Percentiles rank a stretch among this genome's conserved stretches.
Conservation (phyloP, 2,888 invertebrate genomes). For the Beris chalybata region DNA sequence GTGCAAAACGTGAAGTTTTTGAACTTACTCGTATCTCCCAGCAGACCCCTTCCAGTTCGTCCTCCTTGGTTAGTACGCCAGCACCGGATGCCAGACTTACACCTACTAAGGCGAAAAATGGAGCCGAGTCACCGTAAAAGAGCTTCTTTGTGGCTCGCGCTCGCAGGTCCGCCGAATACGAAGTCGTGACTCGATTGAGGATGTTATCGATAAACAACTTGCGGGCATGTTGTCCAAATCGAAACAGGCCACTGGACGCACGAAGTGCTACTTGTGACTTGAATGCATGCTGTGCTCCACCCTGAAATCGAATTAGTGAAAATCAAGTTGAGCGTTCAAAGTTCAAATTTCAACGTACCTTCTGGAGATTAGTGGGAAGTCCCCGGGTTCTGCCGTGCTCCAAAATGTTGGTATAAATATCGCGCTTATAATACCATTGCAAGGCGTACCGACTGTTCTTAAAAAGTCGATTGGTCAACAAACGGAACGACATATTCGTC, state of each 20-base stretch:
- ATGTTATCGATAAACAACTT: constrained; percentile 71
- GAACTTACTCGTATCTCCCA: constrained; percentile 70
- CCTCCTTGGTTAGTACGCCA: constrained; percentile 73
- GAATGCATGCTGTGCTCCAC: constrained; percentile 32
- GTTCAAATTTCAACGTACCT: constrained; percentile 43
- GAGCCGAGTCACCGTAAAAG: constrained; percentile 69
- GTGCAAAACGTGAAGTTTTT: too few species aligned
- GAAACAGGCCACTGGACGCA: constrained; percentile 54
- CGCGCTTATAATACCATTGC: constrained; percentile 59
- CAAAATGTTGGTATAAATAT: constrained; percentile 59
- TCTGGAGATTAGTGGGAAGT: constrained; percentile 46
- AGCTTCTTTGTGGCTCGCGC: constrained; percentile 65
- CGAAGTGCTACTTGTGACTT: constrained; percentile 37
- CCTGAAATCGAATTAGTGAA: constrained; percentile 3
- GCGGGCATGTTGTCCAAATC: constrained; percentile 65
- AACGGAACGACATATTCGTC: constrained; percentile 61
- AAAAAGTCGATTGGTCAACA: constrained; percentile 59
- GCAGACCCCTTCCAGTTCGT: constrained; percentile 76
- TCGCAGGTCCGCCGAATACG: constrained; percentile 65
- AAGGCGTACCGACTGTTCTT: constrained; percentile 65
- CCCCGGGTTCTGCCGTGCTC: constrained; percentile 52
- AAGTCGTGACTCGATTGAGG: constrained; percentile 68
- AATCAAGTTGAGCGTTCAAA: not conserved
- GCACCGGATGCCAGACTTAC: constrained; percentile 73
- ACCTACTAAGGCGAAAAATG: constrained; percentile 74